These are phyloP conservation scores for Mormyrus iriodes DNA, from an alignment of 2,113 vertebrate genomes.

Conservation along the genomic window DNA sequence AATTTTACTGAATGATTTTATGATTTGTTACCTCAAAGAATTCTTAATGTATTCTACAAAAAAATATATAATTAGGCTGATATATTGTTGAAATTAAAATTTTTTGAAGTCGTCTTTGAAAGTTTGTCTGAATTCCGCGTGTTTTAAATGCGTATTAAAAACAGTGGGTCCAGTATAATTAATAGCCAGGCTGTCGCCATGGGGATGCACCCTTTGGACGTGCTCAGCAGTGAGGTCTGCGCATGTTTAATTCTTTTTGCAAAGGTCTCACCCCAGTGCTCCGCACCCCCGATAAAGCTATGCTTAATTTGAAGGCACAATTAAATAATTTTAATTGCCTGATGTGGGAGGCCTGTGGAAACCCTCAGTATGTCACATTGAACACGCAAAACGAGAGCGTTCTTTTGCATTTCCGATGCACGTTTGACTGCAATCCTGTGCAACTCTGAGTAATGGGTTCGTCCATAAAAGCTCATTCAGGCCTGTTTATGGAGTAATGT, in stretches of 20 bases:
- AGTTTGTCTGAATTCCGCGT: not conserved
- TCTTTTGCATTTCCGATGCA: not conserved
- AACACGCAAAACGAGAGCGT: not conserved
- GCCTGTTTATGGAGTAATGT: not conserved
- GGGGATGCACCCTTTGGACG: not conserved
- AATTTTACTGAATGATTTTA: not conserved
- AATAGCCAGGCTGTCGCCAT: not conserved
- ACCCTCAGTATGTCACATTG: not conserved
- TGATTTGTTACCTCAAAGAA: slow-evolving; percentile 6
- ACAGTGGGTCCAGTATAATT: not conserved
- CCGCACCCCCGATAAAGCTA: not conserved
- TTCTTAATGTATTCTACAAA: not conserved
- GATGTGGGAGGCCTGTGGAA: not conserved
- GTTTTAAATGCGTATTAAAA: not conserved
- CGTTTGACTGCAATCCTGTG: not conserved
- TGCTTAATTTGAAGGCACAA: not conserved
- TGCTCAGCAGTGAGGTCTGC: not conserved
- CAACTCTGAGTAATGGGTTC: not conserved
- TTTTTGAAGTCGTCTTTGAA: not conserved
- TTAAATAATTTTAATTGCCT: not conserved
- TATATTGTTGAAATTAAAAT: not conserved
- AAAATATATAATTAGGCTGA: not conserved
- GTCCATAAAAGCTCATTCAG: not conserved
- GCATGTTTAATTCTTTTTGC: slow-evolving; percentile 5
- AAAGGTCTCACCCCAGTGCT: not conserved